Evolutionary conservation across 2,888 invertebrate species (phyloP).

Genomic region (Hirtodrosophila confusa): DNA sequence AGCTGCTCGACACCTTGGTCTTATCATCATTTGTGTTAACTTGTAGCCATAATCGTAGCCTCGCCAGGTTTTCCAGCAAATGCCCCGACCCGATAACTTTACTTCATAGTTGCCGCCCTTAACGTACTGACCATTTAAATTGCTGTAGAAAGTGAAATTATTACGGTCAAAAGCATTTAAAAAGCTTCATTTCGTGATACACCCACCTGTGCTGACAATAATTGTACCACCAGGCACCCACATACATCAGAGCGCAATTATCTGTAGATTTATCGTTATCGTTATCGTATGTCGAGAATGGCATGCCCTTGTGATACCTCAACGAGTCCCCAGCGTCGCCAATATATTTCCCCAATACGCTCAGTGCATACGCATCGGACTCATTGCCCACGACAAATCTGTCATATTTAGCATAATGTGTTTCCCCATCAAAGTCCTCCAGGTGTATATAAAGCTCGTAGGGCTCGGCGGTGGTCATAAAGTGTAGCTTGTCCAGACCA

Average conservation of each 20-base stretch:
- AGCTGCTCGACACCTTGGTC: constrained; percentile 76
- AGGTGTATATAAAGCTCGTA: constrained; percentile 87
- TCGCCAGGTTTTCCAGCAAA: constrained; percentile 89
- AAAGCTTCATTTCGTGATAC: no score
- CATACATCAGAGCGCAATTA: constrained; percentile 88
- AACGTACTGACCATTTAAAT: constrained; percentile 86
- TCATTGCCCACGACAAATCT: constrained; percentile 88
- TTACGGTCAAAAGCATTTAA: no score
- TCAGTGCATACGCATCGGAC: constrained; percentile 87
- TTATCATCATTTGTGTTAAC: constrained; percentile 87
- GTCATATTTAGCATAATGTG: constrained; percentile 86
- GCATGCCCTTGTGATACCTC: constrained; percentile 88
- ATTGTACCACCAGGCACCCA: constrained; percentile 91
- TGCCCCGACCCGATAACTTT: constrained; percentile 84
- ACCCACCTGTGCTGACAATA: constrained; percentile 87
- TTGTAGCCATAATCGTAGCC: constrained; percentile 87
- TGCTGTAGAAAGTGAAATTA: constrained; percentile 82
- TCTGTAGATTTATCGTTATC: constrained; percentile 85
- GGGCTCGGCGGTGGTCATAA: constrained; percentile 80
- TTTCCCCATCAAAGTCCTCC: constrained; percentile 86
- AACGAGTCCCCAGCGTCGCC: constrained; percentile 89
- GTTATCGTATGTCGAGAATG: constrained; percentile 88
- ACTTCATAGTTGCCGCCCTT: constrained; percentile 83
- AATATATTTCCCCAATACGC: constrained; percentile 87
- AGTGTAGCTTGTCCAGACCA: constrained; percentile 88